Conservation (phyloP, 1,140 invertebrate species). For the Pristionchus pacificus region DNA sequence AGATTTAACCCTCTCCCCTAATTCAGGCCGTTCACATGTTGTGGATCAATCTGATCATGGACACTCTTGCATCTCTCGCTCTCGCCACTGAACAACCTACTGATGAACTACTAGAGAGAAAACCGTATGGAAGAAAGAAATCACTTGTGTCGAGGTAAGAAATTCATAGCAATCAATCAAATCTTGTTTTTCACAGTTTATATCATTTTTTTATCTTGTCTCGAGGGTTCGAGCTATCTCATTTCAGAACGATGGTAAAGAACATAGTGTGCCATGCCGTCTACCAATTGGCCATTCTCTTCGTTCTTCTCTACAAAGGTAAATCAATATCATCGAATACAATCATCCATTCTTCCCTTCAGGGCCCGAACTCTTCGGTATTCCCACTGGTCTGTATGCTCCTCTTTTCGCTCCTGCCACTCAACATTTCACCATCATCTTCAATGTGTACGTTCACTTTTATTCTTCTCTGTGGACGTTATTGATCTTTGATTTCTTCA, state of each 20-base stretch:
- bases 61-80: slow-evolving; percentile 93
- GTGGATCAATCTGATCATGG: slow-evolving; percentile 99
- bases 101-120: slow-evolving; percentile 84
- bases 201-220: not conserved
- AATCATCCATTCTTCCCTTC: slow-evolving; percentile 46
- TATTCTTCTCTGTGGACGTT: no score
- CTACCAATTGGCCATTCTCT: slow-evolving; percentile 92
- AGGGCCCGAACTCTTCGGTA: slow-evolving; percentile 84
- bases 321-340: not conserved
- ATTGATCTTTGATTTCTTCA: no score
- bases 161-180: not conserved
- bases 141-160: slow-evolving; percentile 75
- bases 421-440: slow-evolving; percentile 98
- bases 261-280: slow-evolving; percentile 87
- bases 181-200: no score
- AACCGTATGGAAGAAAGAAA: slow-evolving; percentile 95
- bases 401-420: slow-evolving; percentile 73
- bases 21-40: slow-evolving; percentile 94
- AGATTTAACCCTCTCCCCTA: not conserved
- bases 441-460: no score
- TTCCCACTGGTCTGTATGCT: slow-evolving; percentile 76
- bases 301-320: slow-evolving; percentile 86
- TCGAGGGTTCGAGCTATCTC: no score
- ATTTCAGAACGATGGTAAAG: slow-evolving; percentile 95
- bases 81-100: slow-evolving; percentile 95